Conservation (phyloP, 2,888 invertebrate species). For the Ophion ellenae region DNA sequence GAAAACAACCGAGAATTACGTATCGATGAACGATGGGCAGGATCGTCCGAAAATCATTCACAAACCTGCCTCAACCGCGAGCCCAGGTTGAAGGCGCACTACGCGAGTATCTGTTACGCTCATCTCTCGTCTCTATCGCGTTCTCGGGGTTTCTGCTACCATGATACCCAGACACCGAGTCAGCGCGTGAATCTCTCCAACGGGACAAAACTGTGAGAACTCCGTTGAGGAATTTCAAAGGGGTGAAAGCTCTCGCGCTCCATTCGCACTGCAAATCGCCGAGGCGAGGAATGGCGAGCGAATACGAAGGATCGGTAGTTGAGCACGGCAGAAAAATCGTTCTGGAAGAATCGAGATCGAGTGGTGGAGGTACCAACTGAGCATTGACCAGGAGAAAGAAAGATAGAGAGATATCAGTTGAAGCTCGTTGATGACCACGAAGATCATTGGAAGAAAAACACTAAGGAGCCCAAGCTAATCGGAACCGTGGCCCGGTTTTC, state of each 20-base stretch:
- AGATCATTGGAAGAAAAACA: conserved; percentile 52
- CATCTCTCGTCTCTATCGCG: no score
- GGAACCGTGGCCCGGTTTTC: conserved; percentile 44
- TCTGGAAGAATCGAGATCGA: conserved; percentile 27
- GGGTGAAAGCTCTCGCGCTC: conserved; percentile 51
- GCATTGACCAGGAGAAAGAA: background rate
- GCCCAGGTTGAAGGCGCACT: background rate
- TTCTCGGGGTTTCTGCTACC: background rate
- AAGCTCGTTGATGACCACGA: conserved; percentile 47
- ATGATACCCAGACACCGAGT: conserved; percentile 9
- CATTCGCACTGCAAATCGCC: conserved; percentile 20
- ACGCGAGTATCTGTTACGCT: no score
- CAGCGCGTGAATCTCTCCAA: conserved; percentile 4
- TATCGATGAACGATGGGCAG: conserved; percentile 9
- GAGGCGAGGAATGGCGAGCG: conserved; percentile 9
- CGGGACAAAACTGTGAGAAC: conserved; percentile 62
- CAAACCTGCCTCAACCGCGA: background rate
- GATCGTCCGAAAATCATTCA: conserved; percentile 34
- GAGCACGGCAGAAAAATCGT: background rate
- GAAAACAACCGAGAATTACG: conserved; percentile 10
- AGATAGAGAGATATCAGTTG: conserved; percentile 2
- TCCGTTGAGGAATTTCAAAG: conserved; percentile 44
- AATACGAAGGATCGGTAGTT: conserved; percentile 15
- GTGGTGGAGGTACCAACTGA: background rate
- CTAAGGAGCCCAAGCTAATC: conserved; percentile 48